Percentiles rank a stretch among this genome's conserved stretches.
Evolutionary conservation across 2,797 vertebrate genomes (phyloP).

Genomic region (Cyclura pinguis): DNA sequence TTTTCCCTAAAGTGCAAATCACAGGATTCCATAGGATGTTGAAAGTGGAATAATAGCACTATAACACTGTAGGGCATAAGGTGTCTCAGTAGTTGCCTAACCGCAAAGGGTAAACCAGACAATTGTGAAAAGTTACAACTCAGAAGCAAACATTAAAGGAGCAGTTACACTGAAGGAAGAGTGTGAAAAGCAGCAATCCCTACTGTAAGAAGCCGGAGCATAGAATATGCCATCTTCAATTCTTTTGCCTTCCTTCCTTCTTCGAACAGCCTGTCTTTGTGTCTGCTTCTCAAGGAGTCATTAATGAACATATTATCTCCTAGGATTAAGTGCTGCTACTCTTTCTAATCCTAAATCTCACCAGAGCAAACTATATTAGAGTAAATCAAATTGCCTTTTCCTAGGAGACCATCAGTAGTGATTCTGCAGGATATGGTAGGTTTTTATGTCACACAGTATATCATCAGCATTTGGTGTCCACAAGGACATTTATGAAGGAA

Average conservation of each 20-base stretch:
- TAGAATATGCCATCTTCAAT: conserved; percentile 54
- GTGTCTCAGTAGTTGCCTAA: background rate
- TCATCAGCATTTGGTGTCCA: background rate
- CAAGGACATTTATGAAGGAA: conserved; percentile 17
- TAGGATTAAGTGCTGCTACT: conserved; percentile 26
- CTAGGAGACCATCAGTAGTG: background rate
- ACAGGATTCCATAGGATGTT: too few species aligned
- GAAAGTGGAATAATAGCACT: too few species aligned
- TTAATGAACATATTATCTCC: background rate
- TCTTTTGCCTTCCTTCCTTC: conserved; percentile 76
- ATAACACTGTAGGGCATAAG: too few species aligned
- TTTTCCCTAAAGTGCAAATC: too few species aligned
- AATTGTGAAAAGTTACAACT: background rate
- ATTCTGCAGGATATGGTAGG: background rate
- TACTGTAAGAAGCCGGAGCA: background rate
- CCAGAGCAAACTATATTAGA: conserved; percentile 6
- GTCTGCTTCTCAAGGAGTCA: conserved; percentile 16
- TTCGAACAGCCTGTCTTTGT: conserved; percentile 64
- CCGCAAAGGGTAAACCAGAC: background rate
- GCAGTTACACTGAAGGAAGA: background rate
- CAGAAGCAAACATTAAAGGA: conserved; percentile 5
- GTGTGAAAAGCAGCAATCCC: background rate
- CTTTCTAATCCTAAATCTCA: conserved; percentile 26
- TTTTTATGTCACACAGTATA: conserved; percentile 31
- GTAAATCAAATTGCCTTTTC: conserved; percentile 32